A percentile compares a stretch with the other conserved stretches of the same genome.
Evolutionary conservation across 2,888 invertebrate species (phyloP).

Genomic region (Oconnorella tubifera): DNA sequence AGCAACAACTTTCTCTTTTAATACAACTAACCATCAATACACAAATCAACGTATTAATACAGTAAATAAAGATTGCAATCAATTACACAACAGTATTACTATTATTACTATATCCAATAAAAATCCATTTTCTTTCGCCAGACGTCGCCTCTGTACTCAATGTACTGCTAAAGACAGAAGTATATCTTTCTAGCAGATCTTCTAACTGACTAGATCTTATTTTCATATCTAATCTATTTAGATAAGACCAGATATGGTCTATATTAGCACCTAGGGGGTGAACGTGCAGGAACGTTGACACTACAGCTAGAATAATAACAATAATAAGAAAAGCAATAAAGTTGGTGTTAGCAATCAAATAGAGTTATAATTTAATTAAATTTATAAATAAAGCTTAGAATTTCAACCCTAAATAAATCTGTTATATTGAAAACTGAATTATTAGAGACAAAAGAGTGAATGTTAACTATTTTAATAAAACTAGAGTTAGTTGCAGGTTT

Average conservation of each 20-base stretch:
- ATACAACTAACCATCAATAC: too few species aligned
- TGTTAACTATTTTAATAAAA: too few species aligned
- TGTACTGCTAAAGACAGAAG: slow-evolving; percentile 74
- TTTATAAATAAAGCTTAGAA: background rate
- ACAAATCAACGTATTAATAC: too few species aligned
- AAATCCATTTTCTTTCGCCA: slow-evolving; percentile 81
- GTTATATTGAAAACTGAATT: too few species aligned
- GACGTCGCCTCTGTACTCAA: slow-evolving; percentile 78
- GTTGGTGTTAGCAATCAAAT: background rate
- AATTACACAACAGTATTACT: too few species aligned
- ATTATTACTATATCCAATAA: slow-evolving; percentile 71
- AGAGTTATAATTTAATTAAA: background rate
- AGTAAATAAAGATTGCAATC: too few species aligned
- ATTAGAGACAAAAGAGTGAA: too few species aligned
- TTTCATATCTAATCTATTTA: slow-evolving; percentile 73
- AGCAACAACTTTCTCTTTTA: too few species aligned
- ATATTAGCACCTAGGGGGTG: slow-evolving; percentile 89
- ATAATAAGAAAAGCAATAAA: background rate
- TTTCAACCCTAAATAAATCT: background rate
- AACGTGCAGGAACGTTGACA: slow-evolving; percentile 84
- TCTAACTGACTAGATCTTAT: slow-evolving; percentile 65
- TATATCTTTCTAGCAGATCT: slow-evolving; percentile 69
- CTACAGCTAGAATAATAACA: slow-evolving; percentile 63
- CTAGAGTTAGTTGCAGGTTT: too few species aligned
- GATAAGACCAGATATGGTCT: slow-evolving; percentile 85